Evolutionary conservation across 2,888 invertebrate species (phyloP), one percentile per base, ranked within the genome.

Genomic region (Drosophila pegasa): DNA sequence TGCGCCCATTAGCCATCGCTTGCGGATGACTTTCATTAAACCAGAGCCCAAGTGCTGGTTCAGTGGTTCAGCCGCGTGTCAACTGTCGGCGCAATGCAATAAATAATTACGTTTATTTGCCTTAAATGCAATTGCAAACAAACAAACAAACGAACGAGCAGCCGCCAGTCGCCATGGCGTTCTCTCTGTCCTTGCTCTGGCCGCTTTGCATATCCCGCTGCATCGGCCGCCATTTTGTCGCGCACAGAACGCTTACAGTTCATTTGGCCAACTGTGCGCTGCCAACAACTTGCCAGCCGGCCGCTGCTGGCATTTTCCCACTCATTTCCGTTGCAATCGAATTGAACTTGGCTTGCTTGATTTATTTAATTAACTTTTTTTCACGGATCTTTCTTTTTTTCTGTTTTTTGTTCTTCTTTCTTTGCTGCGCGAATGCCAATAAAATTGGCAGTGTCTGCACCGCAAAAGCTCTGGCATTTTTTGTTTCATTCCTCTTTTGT

Each of bases 91-190:
- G 72, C 75, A 80, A 73, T 86, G 76, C 84, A 88, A 85, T 85
- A 88, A 87, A 88, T 88, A 86, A 85, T 88, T 88, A 76, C 81
- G 83, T 85, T 84, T 86, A 88, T 85, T 86, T 85, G 73, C 75
- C 67, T 86, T 75, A 75, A 88, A 88, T 74, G 75, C 83, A 86
- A 76, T 83, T 83, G 69, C 84, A 78, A 73, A 75, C 74, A 85
- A 63, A 88, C 75, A 82, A 72, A 71, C 78, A 75, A 48, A 75
- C 78, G 73, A 43, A 63, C 66, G 50, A 40, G 33, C 35, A n/a
- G 48, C 18, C 45, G 50, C 33, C 40, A 35, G 29, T 41, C 12
- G 38, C 20, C 31, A n/a, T 33, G 9, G 31, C 31, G 16, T 9
- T 12, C n/a, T 9, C 33, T 27, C 20, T 56, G 10, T 40, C 27